Conservation (phyloP, 2,888 invertebrate genomes). For the Noctua pronuba region DNA sequence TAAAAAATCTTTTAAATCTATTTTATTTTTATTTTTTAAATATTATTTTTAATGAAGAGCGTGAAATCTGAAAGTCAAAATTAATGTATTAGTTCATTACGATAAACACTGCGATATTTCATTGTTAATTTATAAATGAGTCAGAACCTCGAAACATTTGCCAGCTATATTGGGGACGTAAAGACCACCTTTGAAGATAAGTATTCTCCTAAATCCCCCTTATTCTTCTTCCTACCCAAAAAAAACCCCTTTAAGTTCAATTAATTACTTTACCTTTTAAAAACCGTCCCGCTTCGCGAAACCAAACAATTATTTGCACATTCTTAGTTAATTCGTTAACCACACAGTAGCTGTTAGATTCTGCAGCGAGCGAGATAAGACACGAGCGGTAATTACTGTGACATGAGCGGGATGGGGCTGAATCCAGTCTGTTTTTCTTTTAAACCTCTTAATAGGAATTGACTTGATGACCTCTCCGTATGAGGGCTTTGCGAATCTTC, state of each 20-base stretch:
- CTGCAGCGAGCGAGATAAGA: slow-evolving; percentile 34
- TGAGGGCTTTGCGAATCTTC: background rate
- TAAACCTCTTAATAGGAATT: slow-evolving; percentile 22
- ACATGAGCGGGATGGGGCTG: slow-evolving; percentile 23
- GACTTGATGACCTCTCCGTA: background rate
- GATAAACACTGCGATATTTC: background rate
- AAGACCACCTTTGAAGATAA: background rate
- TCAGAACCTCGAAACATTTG: background rate
- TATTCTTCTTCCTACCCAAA: background rate
- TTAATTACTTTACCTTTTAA: background rate
- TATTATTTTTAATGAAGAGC: background rate
- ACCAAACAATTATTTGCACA: slow-evolving; percentile 23
- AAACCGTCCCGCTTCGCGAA: background rate
- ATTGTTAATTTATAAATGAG: background rate
- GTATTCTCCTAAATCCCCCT: accelerated
- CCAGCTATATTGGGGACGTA: background rate
- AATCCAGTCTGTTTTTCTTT: slow-evolving; percentile 31
- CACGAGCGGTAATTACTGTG: slow-evolving; percentile 55
- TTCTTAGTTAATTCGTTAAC: slow-evolving; percentile 36
- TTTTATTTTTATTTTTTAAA: background rate
- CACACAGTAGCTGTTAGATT: slow-evolving; percentile 35
- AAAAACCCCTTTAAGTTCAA: background rate
- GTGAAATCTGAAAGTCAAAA: background rate
- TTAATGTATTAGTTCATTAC: background rate
- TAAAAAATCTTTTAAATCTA: background rate